Evolutionary conservation across 2,113 vertebrate species (phyloP).

Genomic region (Ictalurus punctatus): DNA sequence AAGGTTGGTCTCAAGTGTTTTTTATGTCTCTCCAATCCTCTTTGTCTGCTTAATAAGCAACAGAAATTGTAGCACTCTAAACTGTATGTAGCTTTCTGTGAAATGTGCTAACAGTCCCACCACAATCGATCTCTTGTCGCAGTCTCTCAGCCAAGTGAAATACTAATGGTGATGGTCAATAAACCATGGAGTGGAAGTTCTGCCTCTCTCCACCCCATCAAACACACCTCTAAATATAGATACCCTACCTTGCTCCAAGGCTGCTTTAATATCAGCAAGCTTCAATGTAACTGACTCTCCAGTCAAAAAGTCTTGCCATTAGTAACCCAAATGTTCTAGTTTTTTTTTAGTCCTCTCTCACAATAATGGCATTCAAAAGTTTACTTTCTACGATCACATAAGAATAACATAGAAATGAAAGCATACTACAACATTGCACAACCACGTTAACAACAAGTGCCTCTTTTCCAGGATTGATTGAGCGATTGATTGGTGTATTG

Average conservation of each 20-base stretch:
- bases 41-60: conserved; percentile 70
- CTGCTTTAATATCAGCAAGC: conserved; percentile 41
- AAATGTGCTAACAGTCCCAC: conserved; percentile 68
- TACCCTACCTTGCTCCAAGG: conserved; percentile 53
- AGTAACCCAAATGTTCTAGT: background rate
- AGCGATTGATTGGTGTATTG: conserved; percentile 39
- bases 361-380: background rate
- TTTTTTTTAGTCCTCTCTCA: background rate
- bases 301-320: background rate
- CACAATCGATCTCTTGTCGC: conserved; percentile 75
- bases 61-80: conserved; percentile 66
- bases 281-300: background rate
- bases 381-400: background rate
- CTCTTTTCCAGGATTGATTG: conserved; percentile 28
- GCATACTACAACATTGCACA: background rate
- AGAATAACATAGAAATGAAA: background rate
- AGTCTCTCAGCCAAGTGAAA: conserved; percentile 67
- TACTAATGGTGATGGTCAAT: conserved; percentile 77
- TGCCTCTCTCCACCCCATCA: conserved; percentile 62
- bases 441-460: conserved; percentile 17
- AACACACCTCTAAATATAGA: conserved; percentile 69
- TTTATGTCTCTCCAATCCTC: conserved; percentile 54
- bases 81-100: conserved; percentile 73
- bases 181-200: conserved; percentile 73
- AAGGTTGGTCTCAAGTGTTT: conserved; percentile 62